Evolutionary conservation across 2,888 invertebrate species (phyloP).

Genomic region (Lottia gigantea): DNA sequence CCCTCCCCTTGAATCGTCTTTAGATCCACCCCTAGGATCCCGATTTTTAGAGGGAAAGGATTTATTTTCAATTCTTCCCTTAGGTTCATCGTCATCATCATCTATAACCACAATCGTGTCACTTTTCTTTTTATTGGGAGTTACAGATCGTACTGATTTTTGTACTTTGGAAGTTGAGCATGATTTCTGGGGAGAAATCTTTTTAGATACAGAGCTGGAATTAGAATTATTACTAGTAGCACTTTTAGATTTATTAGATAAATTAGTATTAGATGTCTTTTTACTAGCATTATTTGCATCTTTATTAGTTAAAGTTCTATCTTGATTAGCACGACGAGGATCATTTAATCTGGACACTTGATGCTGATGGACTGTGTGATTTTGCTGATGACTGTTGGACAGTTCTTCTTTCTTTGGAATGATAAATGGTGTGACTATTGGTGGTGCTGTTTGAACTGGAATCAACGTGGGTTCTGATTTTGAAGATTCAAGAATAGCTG

Average conservation of each 20-base stretch:
- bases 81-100: no score
- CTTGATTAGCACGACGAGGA: no score
- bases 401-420: no score
- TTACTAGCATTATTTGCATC: neutral
- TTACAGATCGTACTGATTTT: neutral
- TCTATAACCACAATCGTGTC: neutral
- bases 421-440: constrained; percentile 8
- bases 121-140: constrained; percentile 8
- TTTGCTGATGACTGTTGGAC: no score
- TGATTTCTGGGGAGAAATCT: neutral
- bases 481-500: neutral
- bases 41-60: constrained; percentile 1
- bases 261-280: constrained; percentile 2
- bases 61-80: no score
- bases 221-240: no score
- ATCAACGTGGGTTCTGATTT: constrained; percentile 8
- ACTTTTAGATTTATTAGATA: neutral
- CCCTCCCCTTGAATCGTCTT: constrained; percentile 8
- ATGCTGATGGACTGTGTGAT: no score
- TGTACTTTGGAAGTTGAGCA: neutral
- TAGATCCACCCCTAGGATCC: constrained; percentile 22
- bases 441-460: constrained; percentile 1
- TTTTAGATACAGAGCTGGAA: neutral
- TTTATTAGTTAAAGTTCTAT: neutral
- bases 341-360: no score